Evolutionary conservation across 2,888 invertebrate species (phyloP).

Genomic region (Horisme vitalbata): DNA sequence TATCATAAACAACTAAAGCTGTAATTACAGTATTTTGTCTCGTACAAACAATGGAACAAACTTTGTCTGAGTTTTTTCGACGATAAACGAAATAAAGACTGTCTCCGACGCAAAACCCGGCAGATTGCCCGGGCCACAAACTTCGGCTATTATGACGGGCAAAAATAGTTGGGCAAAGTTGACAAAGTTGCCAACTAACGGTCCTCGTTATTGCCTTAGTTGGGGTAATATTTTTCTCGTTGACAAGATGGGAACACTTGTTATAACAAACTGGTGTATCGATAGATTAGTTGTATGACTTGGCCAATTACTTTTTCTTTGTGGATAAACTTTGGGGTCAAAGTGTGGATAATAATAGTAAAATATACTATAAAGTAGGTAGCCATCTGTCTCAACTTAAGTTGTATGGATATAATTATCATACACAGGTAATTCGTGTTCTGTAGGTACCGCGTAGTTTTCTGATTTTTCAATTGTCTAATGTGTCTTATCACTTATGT

Average conservation of each 20-base stretch:
- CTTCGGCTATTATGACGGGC: slow-evolving; percentile 77
- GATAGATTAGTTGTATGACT: slow-evolving; percentile 48
- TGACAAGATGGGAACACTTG: slow-evolving; percentile 61
- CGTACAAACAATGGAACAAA: slow-evolving; percentile 23
- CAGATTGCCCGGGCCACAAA: slow-evolving; percentile 62
- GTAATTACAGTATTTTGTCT: not conserved
- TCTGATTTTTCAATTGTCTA: too few species aligned
- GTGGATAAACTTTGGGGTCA: slow-evolving; percentile 4
- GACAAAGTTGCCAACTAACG: slow-evolving; percentile 65
- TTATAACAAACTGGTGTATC: slow-evolving; percentile 64
- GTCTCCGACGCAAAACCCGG: slow-evolving; percentile 49
- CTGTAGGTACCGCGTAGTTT: too few species aligned
- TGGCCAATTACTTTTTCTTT: slow-evolving; percentile 12
- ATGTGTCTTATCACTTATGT: too few species aligned
- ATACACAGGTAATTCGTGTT: too few species aligned
- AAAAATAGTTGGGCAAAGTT: slow-evolving; percentile 74
- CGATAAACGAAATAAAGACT: slow-evolving; percentile 53
- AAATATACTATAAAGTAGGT: too few species aligned
- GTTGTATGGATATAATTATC: too few species aligned
- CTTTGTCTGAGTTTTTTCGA: slow-evolving; percentile 32
- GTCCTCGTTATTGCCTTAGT: slow-evolving; percentile 77
- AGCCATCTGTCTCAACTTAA: too few species aligned
- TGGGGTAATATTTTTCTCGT: slow-evolving; percentile 74
- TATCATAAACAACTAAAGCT: not conserved
- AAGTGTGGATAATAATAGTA: too few species aligned